A percentile compares a stretch with the other conserved stretches of the same genome.
These are phyloP conservation scores for Poeciliopsis paucimaculata DNA, from an alignment of 2,797 vertebrate species.

Conservation along the genomic window DNA sequence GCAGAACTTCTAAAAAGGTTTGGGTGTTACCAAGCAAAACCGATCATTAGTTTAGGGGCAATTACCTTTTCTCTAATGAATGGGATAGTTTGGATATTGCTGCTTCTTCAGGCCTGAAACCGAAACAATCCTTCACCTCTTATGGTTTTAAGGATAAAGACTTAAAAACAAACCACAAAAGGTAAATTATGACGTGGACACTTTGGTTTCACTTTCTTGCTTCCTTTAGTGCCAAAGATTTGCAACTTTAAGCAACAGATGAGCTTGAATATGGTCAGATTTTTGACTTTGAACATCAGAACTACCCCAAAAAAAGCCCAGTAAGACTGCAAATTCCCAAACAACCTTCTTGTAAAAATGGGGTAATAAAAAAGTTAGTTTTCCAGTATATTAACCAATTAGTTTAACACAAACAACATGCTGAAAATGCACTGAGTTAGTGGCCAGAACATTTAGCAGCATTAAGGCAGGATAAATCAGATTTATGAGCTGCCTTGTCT, in stretches of 20 bases:
- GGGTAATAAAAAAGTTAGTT: background rate
- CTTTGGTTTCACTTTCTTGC: background rate
- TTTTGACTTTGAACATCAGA: background rate
- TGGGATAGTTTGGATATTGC: background rate
- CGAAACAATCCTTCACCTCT: background rate
- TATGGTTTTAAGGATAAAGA: background rate
- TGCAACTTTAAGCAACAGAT: background rate
- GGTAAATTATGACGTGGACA: background rate
- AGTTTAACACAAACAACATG: background rate
- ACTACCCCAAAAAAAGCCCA: background rate
- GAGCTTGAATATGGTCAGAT: background rate
- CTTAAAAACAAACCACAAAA: background rate
- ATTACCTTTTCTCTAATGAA: background rate
- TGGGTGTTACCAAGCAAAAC: background rate
- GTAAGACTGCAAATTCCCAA: no score
- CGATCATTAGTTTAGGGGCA: background rate
- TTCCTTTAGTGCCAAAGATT: background rate
- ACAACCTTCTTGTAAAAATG: background rate
- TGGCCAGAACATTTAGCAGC: background rate
- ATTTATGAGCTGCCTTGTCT: conserved; percentile 45
- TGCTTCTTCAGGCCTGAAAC: no score
- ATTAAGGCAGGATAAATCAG: background rate
- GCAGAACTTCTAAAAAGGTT: background rate
- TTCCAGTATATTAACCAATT: background rate
- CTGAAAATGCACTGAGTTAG: background rate